These are phyloP conservation scores for Physella acuta DNA, from an alignment of 1,140 invertebrate genomes.

Conservation along the genomic window DNA sequence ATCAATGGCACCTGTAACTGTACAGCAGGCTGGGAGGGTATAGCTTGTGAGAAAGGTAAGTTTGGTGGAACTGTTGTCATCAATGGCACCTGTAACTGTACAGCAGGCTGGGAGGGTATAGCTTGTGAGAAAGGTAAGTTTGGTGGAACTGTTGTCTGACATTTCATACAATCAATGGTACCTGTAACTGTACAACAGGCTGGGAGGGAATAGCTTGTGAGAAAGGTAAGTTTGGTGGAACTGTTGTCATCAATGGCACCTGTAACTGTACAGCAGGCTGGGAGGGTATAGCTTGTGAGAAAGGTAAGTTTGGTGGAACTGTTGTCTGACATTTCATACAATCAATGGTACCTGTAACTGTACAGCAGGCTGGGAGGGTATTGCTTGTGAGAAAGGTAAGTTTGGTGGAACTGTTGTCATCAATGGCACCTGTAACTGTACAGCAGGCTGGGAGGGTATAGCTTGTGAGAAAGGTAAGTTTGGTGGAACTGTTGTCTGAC, in stretches of 20 bases:
- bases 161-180: constrained; percentile 76
- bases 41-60: constrained; percentile 67
- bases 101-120: constrained; percentile 73
- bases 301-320: constrained; percentile 56
- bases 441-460: constrained; percentile 73
- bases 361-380: constrained; percentile 74
- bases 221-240: constrained; percentile 59
- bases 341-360: constrained; percentile 77
- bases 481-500: too few species aligned
- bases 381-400: constrained; percentile 67
- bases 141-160: too few species aligned
- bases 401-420: too few species aligned
- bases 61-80: too few species aligned
- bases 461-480: constrained; percentile 67
- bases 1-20: constrained; percentile 77
- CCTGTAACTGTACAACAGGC: constrained; percentile 76
- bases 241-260: constrained; percentile 70
- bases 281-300: constrained; percentile 71
- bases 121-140: constrained; percentile 67
- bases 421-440: constrained; percentile 77
- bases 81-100: constrained; percentile 77
- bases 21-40: constrained; percentile 74
- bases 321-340: constrained; percentile 79
- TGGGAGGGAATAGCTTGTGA: constrained; percentile 74
- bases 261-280: constrained; percentile 80